Base-by-base conservation (phyloP, 2,797 vertebrate species). In the Vultur gryphus region DNA sequence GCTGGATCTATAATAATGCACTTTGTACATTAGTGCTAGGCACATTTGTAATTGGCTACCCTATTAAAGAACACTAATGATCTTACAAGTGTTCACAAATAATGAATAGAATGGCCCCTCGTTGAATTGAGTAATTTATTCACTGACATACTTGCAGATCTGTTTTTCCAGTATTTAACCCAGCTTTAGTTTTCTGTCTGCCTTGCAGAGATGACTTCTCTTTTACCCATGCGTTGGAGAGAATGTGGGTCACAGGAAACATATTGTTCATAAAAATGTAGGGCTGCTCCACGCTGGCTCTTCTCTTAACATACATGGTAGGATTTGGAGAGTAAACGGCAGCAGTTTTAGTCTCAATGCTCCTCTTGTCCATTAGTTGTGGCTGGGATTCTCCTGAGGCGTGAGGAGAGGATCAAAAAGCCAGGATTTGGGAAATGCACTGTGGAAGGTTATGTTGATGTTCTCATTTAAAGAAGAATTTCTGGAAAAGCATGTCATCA, bases 51-150 rank as follows among this genome's bases (percentile, higher is more conserved):
- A 95, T 94, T 92, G 92, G 90, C 89, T 72, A 66, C 93, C 90
- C 87, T 85, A 91, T 96, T 97, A 97, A 94, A 86, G 87, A 90
- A 76, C 91, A 96, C 91, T 94, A 95, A 96, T 95, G 93, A 96
- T 94, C 95, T 94, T 95, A 84, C 46, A 81, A 95, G 85, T 78
- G 79, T 90, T 95, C 96, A 69, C 96, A 94, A 96, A 93, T 95
- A 96, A 94, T 95, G 94, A 97, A 96, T 90, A 96, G 95, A 89
- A 91, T 21, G 69, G 85, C 91, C 94, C 85, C 87, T 94, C 19
- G 13, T 80, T 96, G 95, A 91, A 91, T 79, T 79, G 91, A 89
- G 78, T 86, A 91, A 95, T 95, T 97, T 95, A 91, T 96, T 96
- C 43, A 2, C 87, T 91, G 94, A 89, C 89, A 93, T 86, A 51